phyloP scores from a whole-genome alignment of 23 tunicate genomes.

The Phallusia fumigata region DNA sequence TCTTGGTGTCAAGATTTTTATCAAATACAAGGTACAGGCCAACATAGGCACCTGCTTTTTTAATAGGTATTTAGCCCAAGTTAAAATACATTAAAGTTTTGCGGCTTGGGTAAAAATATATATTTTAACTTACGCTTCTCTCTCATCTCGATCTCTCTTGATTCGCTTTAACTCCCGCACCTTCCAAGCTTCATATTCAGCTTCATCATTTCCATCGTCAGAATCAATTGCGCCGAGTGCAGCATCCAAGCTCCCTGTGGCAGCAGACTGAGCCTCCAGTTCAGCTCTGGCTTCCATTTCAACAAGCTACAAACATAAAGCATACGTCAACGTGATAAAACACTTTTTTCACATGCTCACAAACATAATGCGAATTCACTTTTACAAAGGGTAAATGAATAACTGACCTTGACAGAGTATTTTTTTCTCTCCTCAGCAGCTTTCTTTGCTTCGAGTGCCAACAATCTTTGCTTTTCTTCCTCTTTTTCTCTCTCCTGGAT shows the following conservation, averaged over 20 bases:
- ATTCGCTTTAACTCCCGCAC: constrained; percentile 96
- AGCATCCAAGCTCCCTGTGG: constrained; percentile 47
- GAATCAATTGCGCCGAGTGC: constrained; percentile 75
- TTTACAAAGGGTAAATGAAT: too few relatives aligned
- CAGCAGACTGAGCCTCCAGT: constrained; percentile 65
- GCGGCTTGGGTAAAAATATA: too few relatives aligned
- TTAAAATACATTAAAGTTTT: too few relatives aligned
- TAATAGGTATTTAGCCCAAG: too few relatives aligned
- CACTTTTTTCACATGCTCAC: background rate
- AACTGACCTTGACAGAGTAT: constrained; percentile 53
- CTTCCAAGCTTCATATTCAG: constrained; percentile 98
- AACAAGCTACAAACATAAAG: constrained; percentile 35
- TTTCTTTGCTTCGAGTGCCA: constrained; percentile 64
- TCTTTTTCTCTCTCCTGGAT: constrained; percentile 93
- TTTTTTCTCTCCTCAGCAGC: constrained; percentile 67
- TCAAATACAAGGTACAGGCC: too few relatives aligned
- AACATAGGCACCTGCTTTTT: too few relatives aligned
- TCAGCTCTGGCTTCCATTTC: constrained; percentile 88
- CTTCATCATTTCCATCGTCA: constrained; percentile 97
- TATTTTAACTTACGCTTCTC: constrained; percentile 73
- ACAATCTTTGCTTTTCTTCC: constrained; percentile 59
- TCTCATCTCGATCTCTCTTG: constrained; percentile 96
- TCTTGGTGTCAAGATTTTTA: background rate
- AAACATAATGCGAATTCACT: background rate
- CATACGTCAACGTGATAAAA: background rate